Base-by-base conservation (phyloP, 2,888 invertebrate genomes). In the Eudemis profundana region DNA sequence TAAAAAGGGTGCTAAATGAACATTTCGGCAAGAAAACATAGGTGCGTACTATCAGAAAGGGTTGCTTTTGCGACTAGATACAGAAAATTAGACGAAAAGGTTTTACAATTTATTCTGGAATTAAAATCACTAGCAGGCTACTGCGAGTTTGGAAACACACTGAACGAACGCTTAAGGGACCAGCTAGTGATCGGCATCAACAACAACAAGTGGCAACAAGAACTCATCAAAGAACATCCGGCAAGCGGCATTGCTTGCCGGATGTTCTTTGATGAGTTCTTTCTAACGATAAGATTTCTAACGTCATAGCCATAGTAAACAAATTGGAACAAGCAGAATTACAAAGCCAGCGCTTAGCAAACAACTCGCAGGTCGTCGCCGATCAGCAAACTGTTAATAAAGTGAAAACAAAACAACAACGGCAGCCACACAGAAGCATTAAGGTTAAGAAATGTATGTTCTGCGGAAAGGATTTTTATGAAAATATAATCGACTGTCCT, bases 241-340 rank as follows among this genome's bases (percentile, higher is more conserved):
- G n/a, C n/a, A n/a, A n/a, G n/a, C n/a, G n/a, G n/a, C n/a, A n/a
- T n/a, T n/a, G n/a, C n/a, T n/a, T n/a, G n/a, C n/a, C n/a, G n/a
- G n/a, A n/a, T n/a, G n/a, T n/a, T n/a, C n/a, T n/a, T n/a, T n/a
- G n/a, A n/a, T n/a, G n/a, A n/a, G n/a, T n/a, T n/a, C n/a, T n/a
- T n/a, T n/a, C n/a, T n/a, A n/a, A n/a, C n/a, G n/a, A n/a, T 23
- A 47, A 47, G 3, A 14, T 47, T 12, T n/a, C 21, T 2, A 12
- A 46, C n/a, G 46, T 46, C n/a, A 46, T 46, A 46, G 46, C 46
- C 3, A 46, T 23, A 46, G 46, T 23, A 1, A 46, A 19, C n/a
- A 46, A 46, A 21, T 23, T 46, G 21, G 46, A 46, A 46, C 46
- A 46, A 46, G 46, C 46, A 21, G 46, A 46, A 23, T 17, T 44